These are phyloP conservation scores for Plestiodon gilberti DNA, from an alignment of 2,113 vertebrate genomes.

Conservation along the genomic window DNA sequence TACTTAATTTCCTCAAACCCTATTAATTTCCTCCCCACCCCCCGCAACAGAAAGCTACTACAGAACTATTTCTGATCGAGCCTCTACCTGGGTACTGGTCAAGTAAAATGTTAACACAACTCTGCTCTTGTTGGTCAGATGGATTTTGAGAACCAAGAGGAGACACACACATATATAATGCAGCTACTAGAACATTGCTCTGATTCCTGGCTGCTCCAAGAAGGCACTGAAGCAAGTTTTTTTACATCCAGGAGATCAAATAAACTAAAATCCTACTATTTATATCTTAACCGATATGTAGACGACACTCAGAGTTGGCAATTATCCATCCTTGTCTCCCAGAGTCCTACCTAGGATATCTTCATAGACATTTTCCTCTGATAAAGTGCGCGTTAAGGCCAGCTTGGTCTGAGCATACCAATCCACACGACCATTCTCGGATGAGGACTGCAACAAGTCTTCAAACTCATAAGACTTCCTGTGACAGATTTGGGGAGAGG, in stretches of 20 bases:
- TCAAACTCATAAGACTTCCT: constrained; percentile 98
- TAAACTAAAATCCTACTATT: not conserved
- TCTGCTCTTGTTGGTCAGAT: too few species aligned
- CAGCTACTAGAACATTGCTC: not conserved
- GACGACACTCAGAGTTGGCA: not conserved
- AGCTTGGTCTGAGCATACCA: constrained; percentile 93
- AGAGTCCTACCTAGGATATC: constrained; percentile 91
- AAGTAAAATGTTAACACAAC: too few species aligned
- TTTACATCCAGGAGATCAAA: not conserved
- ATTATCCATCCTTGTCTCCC: not conserved
- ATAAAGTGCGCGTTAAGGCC: constrained; percentile 95
- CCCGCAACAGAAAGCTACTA: too few species aligned
- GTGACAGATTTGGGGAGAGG: not conserved
- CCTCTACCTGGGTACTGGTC: not conserved
- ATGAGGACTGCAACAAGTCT: constrained; percentile 88
- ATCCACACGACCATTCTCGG: constrained; percentile 85
- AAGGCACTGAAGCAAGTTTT: not conserved
- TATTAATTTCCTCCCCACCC: not conserved
- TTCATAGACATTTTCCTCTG: constrained; percentile 97
- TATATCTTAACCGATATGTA: not conserved
- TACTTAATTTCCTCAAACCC: not conserved
- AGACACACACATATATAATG: too few species aligned
- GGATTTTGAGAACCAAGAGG: too few species aligned
- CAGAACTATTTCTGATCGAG: not conserved
- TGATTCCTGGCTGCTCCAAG: not conserved